Conservation (phyloP, 2,113 vertebrate genomes). For the Reinhardtius hippoglossoides region DNA sequence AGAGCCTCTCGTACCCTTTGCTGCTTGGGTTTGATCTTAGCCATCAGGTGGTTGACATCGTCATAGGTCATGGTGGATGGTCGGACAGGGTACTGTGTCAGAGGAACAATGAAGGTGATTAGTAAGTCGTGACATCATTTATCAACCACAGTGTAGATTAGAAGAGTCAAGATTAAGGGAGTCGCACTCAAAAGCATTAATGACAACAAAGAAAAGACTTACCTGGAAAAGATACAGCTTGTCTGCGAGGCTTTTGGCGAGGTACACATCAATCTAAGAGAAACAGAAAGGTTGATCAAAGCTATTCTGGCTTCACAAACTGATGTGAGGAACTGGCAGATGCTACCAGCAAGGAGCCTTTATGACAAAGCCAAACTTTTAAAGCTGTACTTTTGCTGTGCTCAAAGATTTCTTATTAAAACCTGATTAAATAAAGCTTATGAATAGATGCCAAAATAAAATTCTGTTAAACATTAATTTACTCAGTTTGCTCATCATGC, state of each 20-base stretch:
- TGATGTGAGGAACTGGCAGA: too few relatives aligned
- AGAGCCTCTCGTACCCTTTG: slow-evolving; percentile 85
- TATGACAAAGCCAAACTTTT: too few relatives aligned
- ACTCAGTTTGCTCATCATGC: too few relatives aligned
- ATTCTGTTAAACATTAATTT: too few relatives aligned
- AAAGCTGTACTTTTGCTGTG: too few relatives aligned
- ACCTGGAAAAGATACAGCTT: slow-evolving; percentile 99
- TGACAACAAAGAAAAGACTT: slow-evolving; percentile 32
- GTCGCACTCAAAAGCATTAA: background rate
- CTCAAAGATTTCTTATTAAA: too few relatives aligned
- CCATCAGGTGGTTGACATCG: slow-evolving; percentile 89
- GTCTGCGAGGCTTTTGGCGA: slow-evolving; percentile 95
- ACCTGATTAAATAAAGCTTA: too few relatives aligned
- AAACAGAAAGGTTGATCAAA: background rate
- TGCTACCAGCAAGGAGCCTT: too few relatives aligned
- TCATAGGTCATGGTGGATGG: slow-evolving; percentile 93
- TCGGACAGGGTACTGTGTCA: slow-evolving; percentile 91
- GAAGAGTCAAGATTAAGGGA: background rate
- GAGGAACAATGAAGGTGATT: slow-evolving; percentile 15
- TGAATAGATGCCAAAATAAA: too few relatives aligned
- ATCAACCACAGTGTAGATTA: background rate
- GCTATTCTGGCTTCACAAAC: background rate
- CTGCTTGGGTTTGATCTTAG: slow-evolving; percentile 97
- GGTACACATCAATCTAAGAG: slow-evolving; percentile 92
- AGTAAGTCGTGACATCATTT: background rate